These are phyloP conservation scores for Dendronephthya gigantea DNA, from an alignment of 64 coral and sea anemone species.

Conservation along the genomic window DNA sequence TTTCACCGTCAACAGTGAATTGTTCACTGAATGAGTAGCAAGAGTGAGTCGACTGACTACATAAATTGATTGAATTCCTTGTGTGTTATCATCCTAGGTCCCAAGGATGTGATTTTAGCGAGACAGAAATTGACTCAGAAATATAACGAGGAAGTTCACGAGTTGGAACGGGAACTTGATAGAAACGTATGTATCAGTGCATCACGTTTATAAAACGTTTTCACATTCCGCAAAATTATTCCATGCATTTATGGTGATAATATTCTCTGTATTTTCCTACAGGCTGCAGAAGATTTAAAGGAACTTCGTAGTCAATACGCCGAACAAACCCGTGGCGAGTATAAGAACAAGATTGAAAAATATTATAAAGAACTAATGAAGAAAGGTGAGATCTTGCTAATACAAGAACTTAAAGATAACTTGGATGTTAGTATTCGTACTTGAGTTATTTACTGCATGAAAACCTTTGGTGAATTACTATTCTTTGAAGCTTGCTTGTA, in stretches of 20 bases:
- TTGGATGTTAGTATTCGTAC: too few species aligned
- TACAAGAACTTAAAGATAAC: too few species aligned
- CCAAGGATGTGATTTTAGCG: background rate
- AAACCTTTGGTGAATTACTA: too few species aligned
- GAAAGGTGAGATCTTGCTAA: constrained; percentile 42
- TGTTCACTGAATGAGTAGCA: background rate
- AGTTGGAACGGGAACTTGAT: constrained; percentile 55
- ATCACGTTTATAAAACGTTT: background rate
- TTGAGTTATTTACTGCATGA: too few species aligned
- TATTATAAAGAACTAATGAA: constrained; percentile 54
- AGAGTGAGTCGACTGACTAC: too few species aligned
- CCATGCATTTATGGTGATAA: background rate
- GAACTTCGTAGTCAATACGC: constrained; percentile 41
- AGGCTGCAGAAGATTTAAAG: constrained; percentile 64
- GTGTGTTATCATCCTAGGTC: background rate
- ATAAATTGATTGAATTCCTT: too few species aligned
- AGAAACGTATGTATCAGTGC: constrained; percentile 27
- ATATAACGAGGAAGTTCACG: constrained; percentile 61
- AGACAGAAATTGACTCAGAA: constrained; percentile 47
- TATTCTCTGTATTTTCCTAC: constrained; percentile 11
- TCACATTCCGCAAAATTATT: background rate
- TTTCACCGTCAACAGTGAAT: background rate
- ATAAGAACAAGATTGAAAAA: constrained; percentile 46
- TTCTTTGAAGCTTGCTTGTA: too few species aligned
- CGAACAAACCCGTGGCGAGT: constrained; percentile 27